Evolutionary conservation across 2,797 vertebrate species (phyloP).

Genomic region (Glyptemys insculpta): DNA sequence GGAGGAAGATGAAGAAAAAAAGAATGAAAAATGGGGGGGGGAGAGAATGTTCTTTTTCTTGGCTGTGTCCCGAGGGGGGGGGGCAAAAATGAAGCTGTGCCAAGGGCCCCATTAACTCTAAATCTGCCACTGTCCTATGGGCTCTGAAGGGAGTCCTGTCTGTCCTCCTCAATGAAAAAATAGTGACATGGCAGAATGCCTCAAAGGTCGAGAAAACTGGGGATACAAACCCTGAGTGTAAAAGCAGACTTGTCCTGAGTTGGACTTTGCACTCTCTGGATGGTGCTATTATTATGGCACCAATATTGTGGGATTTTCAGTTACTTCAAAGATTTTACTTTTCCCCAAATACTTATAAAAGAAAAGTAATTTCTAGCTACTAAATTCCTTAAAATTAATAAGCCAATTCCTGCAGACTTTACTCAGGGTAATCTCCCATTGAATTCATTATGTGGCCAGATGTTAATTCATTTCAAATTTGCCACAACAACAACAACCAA

Average conservation of each 20-base stretch:
- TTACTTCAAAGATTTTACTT: neutral
- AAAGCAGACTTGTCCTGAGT: neutral
- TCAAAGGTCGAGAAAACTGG: neutral
- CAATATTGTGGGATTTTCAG: neutral
- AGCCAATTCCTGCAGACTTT: neutral
- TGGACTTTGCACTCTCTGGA: neutral
- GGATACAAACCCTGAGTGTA: neutral
- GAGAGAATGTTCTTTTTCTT: too few species aligned
- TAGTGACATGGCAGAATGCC: neutral
- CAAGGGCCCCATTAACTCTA: too few species aligned
- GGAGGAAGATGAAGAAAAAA: too few species aligned
- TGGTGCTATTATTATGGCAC: neutral
- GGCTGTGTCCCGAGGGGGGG: too few species aligned
- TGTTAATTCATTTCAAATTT: conserved; percentile 18
- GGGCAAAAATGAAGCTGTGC: too few species aligned
- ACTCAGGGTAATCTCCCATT: neutral
- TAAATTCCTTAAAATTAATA: conserved; percentile 19
- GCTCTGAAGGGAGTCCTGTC: neutral
- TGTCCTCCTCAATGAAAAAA: neutral
- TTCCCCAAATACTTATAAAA: neutral
- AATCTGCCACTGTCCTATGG: neutral
- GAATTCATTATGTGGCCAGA: neutral
- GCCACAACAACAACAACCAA: neutral
- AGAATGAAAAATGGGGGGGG: too few species aligned
- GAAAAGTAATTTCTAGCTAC: neutral